Base-by-base conservation (phyloP, 2,888 invertebrate species). In the Cataglyphis altisquamis region DNA sequence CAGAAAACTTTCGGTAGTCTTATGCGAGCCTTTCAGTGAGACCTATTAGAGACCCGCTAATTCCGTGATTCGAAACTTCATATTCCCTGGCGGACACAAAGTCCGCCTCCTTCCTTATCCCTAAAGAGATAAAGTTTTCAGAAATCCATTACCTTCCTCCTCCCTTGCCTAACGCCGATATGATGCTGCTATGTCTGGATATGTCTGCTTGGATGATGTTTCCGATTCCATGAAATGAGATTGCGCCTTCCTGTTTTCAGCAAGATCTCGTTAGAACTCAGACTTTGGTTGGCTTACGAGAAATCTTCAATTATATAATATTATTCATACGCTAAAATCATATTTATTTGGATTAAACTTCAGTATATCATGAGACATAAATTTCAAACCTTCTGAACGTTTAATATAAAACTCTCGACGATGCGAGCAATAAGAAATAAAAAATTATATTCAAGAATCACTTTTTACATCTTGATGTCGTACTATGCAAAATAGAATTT, bases 31-130 rank as follows among this genome's bases (percentile, higher is more conserved):
- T 83, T 68, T 78, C 72, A 83, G 62, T 72, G 85, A 66, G 82
- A 82, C 64, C 89, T 84, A 88, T 92, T 92, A 91, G 93, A 92
- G 90, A 89, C 87, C 91, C 89, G 89, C 91, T 93, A 93, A 93
- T 93, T 92, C 91, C 87, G 89, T 90, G 90, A 91, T 89, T 91
- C 86, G 85, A 90, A 93, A 92, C 91, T 93, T 92, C 87, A 92
- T 92, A 90, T 91, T 90, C 78, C 89, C 83, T 83, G 84, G 88
- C 83, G 91, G 90, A 91, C 90, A 89, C 91, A 91, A 83, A 84
- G 87, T 87, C 88, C 85, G 25, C 36, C 6, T 25, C 25, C 18
- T 41, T 62, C 41, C 67, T 67, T 81, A 67, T 84, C 41, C 67
- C 45, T 64, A 62, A 82, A 78, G 39, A 81, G 88, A 89, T 87